Conservation (phyloP, 2,888 invertebrate genomes). For the Timema cristinae region DNA sequence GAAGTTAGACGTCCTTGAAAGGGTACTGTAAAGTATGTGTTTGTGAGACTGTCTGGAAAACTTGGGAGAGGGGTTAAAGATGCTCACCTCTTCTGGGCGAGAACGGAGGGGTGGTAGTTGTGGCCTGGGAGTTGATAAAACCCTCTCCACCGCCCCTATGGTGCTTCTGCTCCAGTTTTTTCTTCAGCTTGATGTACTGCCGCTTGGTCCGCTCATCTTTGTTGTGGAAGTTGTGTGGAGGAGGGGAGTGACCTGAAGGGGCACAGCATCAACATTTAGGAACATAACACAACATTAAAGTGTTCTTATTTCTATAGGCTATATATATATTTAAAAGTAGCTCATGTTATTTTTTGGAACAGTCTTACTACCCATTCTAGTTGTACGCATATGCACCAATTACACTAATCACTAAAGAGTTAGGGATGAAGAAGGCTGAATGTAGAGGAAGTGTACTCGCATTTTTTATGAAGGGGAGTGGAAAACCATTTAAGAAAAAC, state of each 20-base stretch:
- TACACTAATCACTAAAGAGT: no score
- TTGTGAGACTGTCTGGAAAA: no score
- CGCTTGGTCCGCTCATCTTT: slow-evolving; percentile 76
- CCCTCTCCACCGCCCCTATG: slow-evolving; percentile 30
- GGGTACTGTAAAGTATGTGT: no score
- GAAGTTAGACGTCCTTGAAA: no score
- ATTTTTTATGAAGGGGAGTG: no score
- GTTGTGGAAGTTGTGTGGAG: slow-evolving; percentile 56
- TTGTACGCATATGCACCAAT: no score
- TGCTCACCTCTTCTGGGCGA: slow-evolving; percentile 59
- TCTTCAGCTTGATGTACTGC: slow-evolving; percentile 71
- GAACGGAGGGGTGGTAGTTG: slow-evolving; percentile 57
- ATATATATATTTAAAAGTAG: slow-evolving; percentile 8
- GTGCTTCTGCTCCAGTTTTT: slow-evolving; percentile 68
- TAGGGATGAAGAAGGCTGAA: no score
- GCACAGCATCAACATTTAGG: not conserved
- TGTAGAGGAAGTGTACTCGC: no score
- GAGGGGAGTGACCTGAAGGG: slow-evolving; percentile 58
- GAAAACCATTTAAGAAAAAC: no score
- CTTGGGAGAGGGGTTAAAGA: no score
- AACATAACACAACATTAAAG: not conserved
- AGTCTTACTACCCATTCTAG: no score
- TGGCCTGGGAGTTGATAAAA: slow-evolving; percentile 21
- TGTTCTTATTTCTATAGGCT: not conserved
- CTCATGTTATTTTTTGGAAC: not conserved